Base-by-base conservation (phyloP, 30 jellyfish, hydroid and myxozoan species). In the Aurelia coerulea region DNA sequence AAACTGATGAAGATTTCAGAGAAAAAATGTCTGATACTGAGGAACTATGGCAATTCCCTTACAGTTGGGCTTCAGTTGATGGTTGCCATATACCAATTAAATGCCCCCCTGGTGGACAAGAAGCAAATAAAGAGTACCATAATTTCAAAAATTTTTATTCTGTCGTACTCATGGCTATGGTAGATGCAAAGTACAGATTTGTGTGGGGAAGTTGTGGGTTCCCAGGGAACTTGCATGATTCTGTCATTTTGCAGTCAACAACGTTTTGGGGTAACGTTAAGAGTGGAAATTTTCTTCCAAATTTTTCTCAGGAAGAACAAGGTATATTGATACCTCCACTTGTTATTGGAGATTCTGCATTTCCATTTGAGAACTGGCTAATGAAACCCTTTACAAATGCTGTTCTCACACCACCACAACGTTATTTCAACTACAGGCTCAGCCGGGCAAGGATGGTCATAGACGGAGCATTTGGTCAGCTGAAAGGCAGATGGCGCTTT, bases 161-260 rank as follows among this genome's bases (percentile, higher is more conserved):
- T 1, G 46, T 37, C 4, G 46, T 37, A 4, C 46, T 37, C 46
- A 37, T 37, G 93, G 93, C 81, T 6, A 16, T 52, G 71, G 93
- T 73, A 12, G 82, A 63, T 41, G 84, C 84, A 17, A 73, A 74
- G 65, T 84, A 75, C 64, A 17, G 91, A 41, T 87, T 79, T 72
- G 81, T 42, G 53, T 42, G 53, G 53, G 53, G 53, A 42, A 42
- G 53, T 42, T 42, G 53, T 42, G 53, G 53, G 79, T 74, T 81
- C 78, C 97, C 97, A 54, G 97, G 93, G 18, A 81, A 81, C 65
- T 68, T 86, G 19, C 95, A 89, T 69, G 90, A 80, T 56, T 80
- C 90, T 19, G 59, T 76, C 14, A 35, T 81, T 12, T 51, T 81
- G 23, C 94, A 89, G 54, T 89, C 97, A 63, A 89, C 90, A 32